Conservation (phyloP, 2,797 vertebrate species). For the Gastrophryne carolinensis region DNA sequence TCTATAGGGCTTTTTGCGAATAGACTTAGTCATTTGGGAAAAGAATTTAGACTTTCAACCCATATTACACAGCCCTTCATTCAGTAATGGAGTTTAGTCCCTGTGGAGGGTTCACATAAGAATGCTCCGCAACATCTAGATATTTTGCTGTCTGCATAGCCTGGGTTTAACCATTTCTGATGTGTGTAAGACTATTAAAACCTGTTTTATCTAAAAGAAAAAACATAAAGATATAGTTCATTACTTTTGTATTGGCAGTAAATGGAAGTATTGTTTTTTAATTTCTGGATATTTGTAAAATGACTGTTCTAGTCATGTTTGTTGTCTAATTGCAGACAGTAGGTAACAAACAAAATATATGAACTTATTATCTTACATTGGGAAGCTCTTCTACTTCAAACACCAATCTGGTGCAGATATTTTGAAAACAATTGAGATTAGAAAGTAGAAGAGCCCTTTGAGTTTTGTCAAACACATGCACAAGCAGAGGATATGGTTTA, state of each 20-base stretch:
- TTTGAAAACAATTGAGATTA: too few species aligned
- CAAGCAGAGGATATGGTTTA: too few species aligned
- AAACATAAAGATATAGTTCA: too few species aligned
- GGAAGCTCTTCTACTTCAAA: too few species aligned
- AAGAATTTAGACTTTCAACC: constrained; percentile 37
- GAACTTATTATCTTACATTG: too few species aligned
- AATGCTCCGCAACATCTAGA: constrained; percentile 30
- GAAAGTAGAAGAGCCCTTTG: too few species aligned
- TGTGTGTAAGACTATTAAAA: constrained; percentile 18
- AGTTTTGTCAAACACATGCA: too few species aligned
- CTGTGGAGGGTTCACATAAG: constrained; percentile 13
- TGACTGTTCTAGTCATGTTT: too few species aligned
- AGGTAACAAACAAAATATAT: too few species aligned
- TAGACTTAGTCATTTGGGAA: constrained; percentile 39
- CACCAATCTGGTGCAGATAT: too few species aligned
- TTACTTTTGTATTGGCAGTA: neutral
- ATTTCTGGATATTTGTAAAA: too few species aligned
- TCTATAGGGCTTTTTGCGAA: constrained; percentile 46
- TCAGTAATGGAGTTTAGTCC: constrained; percentile 46
- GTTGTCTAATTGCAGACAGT: too few species aligned
- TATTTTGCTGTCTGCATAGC: constrained; percentile 24
- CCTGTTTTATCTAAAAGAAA: neutral
- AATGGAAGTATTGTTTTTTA: neutral
- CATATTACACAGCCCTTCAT: constrained; percentile 41
- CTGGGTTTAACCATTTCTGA: constrained; percentile 35